Base-by-base conservation (phyloP, 1,140 invertebrate species). In the Cydia amplana region DNA sequence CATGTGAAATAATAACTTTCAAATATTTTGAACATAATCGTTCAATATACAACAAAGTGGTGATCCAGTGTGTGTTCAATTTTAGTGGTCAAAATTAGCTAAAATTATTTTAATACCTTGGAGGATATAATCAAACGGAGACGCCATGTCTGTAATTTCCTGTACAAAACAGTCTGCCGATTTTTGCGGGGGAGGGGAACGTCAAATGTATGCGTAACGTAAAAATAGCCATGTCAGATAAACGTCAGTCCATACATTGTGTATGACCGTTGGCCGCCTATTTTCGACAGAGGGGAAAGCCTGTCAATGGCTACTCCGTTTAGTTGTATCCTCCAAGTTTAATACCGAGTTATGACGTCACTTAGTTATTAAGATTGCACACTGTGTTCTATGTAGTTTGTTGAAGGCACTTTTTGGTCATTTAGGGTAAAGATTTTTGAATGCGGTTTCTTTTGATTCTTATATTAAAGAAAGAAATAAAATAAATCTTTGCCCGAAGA, bases 11-110 rank as follows among this genome's bases (percentile, higher is more conserved):
- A 18, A 55, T 60, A 60, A 60, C 55, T 23, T 60, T 60, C 16
- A 60, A 60, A 23, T 60, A 60, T 7, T 60, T 23, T 60, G 55
- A 60, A 60, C 55, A 18, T 60, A 60, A 55, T 23, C 7, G 55
- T 60, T 60, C 55, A 23, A 23, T 23, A 23, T 10, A 60, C 55
- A 23, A n/a, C n/a, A 51, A 51, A 7, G 55, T 60, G 55, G 55
- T 60, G 55, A 60, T 60, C 55, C 20, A 60, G 23, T 60, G 55
- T 60, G 55, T 60, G 55, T 60, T 60, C 20, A 60, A 60, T n/a
- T 23, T 60, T 60, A 20, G 20, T 23, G 55, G 55, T 60, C 18
- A 23, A 60, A 23, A 60, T 60, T 60, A 60, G 55, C 55, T 23
- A 23, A 23, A 20, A 18, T 60, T 23, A 60, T 23, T 60, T 20